phyloP scores from a whole-genome alignment of 2,113 vertebrate species.

The Takifugu bimaculatus region DNA sequence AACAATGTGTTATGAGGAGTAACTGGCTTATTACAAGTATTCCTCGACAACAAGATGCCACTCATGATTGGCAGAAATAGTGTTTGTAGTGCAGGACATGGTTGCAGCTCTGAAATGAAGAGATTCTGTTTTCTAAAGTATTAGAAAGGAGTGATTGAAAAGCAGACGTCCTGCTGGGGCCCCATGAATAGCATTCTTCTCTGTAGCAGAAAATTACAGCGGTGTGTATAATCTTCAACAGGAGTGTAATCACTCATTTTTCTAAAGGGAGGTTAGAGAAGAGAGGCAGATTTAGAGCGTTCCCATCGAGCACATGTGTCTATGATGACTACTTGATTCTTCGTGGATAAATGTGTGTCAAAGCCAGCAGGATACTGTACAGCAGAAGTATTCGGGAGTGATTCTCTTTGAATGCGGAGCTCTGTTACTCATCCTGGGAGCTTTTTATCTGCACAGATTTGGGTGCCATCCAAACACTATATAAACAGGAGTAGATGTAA shows the following conservation, averaged over 20 bases:
- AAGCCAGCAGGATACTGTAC: conserved; percentile 11
- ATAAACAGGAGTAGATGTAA: conserved; percentile 16
- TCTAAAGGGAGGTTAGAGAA: conserved; percentile 11
- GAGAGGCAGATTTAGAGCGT: background rate
- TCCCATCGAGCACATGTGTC: background rate
- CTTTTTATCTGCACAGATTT: conserved; percentile 26
- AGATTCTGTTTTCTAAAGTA: background rate
- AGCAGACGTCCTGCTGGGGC: conserved; percentile 13
- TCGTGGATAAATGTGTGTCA: conserved; percentile 1
- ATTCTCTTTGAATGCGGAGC: conserved; percentile 10
- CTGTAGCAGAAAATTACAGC: conserved; percentile 22
- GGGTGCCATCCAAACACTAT: conserved; percentile 36
- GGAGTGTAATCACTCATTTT: conserved; percentile 11
- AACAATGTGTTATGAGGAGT: no score
- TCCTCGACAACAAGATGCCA: no score
- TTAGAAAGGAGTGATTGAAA: background rate
- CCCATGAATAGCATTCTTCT: conserved; percentile 34
- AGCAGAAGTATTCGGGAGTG: conserved; percentile 9
- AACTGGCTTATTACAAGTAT: no score
- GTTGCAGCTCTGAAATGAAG: background rate
- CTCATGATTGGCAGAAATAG: no score
- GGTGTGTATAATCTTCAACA: conserved; percentile 8
- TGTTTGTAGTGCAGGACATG: no score
- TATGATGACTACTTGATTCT: background rate
- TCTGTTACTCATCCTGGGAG: conserved; percentile 21